Conservation (phyloP, 2,888 invertebrate species). For the Apomyelois bistriatella region DNA sequence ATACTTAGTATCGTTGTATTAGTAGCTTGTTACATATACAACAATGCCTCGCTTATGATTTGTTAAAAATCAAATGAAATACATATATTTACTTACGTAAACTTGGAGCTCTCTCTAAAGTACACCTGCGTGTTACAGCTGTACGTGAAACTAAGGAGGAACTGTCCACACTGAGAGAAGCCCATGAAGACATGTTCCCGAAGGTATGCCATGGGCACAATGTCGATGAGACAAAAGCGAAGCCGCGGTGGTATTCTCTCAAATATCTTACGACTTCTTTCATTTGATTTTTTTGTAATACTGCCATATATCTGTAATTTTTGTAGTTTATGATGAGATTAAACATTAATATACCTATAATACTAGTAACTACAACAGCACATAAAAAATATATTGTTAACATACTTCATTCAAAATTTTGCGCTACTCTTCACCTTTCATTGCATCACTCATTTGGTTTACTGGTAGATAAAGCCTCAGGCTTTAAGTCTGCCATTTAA, state of each 20-base stretch:
- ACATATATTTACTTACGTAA: constrained; percentile 58
- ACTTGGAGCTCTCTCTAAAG: constrained; percentile 76
- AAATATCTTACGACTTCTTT: constrained; percentile 68
- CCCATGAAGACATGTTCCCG: constrained; percentile 95
- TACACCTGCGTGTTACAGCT: constrained; percentile 74
- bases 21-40: no score
- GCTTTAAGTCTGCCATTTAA: no score
- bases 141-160: constrained; percentile 92
- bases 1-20: no score
- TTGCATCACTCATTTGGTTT: no score
- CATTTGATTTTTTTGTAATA: constrained; percentile 67
- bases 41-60: no score
- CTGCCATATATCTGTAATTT: constrained; percentile 68
- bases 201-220: constrained; percentile 77
- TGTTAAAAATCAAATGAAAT: not conserved
- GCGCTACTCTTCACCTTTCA: no score
- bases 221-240: constrained; percentile 82
- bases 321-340: constrained; percentile 20
- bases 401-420: no score
- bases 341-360: no score
- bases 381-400: no score
- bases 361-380: no score
- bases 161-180: constrained; percentile 96
- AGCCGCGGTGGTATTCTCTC: constrained; percentile 79
- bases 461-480: no score